Evolutionary conservation across 2,113 vertebrate species (phyloP), one percentile per base, ranked within the genome.

Genomic region (Ramphastos sulfuratus): DNA sequence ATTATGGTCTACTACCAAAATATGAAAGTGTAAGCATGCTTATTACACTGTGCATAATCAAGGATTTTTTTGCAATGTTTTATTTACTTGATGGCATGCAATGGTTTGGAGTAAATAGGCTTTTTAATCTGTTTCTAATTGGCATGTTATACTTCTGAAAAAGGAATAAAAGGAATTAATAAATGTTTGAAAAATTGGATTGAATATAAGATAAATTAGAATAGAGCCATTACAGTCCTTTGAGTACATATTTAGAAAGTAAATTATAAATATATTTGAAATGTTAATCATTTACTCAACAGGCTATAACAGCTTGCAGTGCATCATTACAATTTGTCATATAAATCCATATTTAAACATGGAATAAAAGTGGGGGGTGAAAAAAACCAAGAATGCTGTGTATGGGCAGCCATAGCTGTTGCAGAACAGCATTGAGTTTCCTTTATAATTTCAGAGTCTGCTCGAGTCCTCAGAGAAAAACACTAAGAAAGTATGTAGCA

Each of bases 101-200:
- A 82, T 3, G 7, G 24, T 84, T 96, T 93, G 50, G 55, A 89
- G 76, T 89, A 95, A 96, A 95, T 82, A 93, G 79, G 58, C 50
- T 75, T 94, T 94, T 93, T 92, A 94, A 96, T 97, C 87, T 96
- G 69, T 78, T 95, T 90, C 91, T 97, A 96, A 96, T 93, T 97
- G 92, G 58, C 64, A 90, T 85, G 77, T 79, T 94, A 79, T 82
- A 88, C 71, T 95, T 95, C 81, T 87, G 81, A 94, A 93, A 89
- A 70, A 92, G 33, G 46, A 94, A 85, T 86, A 94, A 92, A 95
- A 93, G 35, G 15, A 94, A 95, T 94, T 95, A 97, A 96, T 97
- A 96, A 96, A 97, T 95, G 67, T 87, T 96, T 78, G 70, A 95
- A 92, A 96, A 97, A 96, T 91, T 69, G 74, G 79, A 94, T 92